Evolutionary conservation across 2,113 vertebrate genomes (phyloP), one percentile per base, ranked within the genome.

Genomic region (Atherinomorus stipes): DNA sequence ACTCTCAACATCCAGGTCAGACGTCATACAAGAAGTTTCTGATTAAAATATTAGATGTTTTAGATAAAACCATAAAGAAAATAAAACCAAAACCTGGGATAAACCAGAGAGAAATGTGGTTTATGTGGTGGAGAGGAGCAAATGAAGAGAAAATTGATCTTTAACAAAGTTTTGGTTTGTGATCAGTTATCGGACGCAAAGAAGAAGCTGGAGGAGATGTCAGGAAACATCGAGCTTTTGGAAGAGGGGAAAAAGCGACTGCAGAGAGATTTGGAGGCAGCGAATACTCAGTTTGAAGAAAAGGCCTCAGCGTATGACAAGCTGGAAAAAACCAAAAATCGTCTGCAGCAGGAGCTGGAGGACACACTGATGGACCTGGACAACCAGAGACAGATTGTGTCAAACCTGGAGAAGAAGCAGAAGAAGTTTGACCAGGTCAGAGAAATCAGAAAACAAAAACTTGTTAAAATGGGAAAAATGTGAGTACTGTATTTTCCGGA

Each of bases 351-450:
- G 88, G 97, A 98, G 90, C 84, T 98, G 71, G 97, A 98, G 50
- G 97, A 99, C 74, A 93, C 98, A 7, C 78, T 96, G 15, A 95
- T 99, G 10, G 97, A 99, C 79, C 89, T 98, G 78, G 97, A 98
- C 89, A 97, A 95, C 92, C 97, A 99, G 90, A 94, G 97, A 25
- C 97, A 98, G 84, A 93, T 96, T 28, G 96, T 99, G 76, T 98
- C 97, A 68, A 98, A 95, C 87, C 88, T 98, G 87, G 97, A 99
- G 87, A 99, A 98, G 93, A 99, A 97, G 88, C 97, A 99, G 93
- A 97, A 96, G 92, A 99, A 98, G 85, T 99, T 99, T 68, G 97
- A 99, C 73, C 97, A 99, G 96, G 97, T 96, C n/a, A 53, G 69
- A 18, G 54, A 7, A 62, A 28, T 40, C 7, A n/a, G 0, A 49